phyloP scores from a whole-genome alignment of 2,888 invertebrate genomes.

The Germaria angustata region DNA sequence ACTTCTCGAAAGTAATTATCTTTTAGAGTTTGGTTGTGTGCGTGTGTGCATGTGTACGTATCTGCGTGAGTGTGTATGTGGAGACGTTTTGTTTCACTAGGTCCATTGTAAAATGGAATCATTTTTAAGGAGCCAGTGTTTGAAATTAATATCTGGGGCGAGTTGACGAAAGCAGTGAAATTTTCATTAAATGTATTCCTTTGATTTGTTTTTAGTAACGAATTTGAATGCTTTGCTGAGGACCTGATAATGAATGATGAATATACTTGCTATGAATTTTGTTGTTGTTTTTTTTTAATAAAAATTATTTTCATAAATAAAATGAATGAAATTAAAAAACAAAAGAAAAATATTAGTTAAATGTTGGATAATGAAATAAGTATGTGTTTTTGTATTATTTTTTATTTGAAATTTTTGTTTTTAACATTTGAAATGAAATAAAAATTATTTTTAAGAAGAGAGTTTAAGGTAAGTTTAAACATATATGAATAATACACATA shows the following conservation, averaged over 20 bases:
- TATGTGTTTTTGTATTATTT: slow-evolving; percentile 20
- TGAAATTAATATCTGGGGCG: background rate
- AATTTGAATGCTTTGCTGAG: slow-evolving; percentile 16
- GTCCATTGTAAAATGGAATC: background rate
- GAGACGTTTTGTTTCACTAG: no score
- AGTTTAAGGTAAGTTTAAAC: slow-evolving; percentile 7
- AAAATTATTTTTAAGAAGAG: slow-evolving; percentile 15
- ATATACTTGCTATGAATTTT: slow-evolving; percentile 66
- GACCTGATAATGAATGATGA: slow-evolving; percentile 61
- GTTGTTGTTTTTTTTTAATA: slow-evolving; percentile 53
- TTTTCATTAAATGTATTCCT: background rate
- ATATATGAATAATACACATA: slow-evolving; percentile 27
- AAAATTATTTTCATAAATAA: background rate
- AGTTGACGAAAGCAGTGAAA: slow-evolving; percentile 12
- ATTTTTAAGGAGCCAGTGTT: slow-evolving; percentile 15
- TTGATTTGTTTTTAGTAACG: background rate
- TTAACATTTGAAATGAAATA: slow-evolving; percentile 41
- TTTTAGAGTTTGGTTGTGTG: no score
- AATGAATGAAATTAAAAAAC: background rate
- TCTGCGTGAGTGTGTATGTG: no score
- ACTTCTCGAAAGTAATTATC: no score
- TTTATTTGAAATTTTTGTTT: slow-evolving; percentile 39
- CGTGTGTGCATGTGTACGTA: no score
- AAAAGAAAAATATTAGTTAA: slow-evolving; percentile 7
- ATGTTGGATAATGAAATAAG: slow-evolving; percentile 36